Base-by-base conservation (phyloP, 2,113 vertebrate genomes). In the Pardalotus punctatus region DNA sequence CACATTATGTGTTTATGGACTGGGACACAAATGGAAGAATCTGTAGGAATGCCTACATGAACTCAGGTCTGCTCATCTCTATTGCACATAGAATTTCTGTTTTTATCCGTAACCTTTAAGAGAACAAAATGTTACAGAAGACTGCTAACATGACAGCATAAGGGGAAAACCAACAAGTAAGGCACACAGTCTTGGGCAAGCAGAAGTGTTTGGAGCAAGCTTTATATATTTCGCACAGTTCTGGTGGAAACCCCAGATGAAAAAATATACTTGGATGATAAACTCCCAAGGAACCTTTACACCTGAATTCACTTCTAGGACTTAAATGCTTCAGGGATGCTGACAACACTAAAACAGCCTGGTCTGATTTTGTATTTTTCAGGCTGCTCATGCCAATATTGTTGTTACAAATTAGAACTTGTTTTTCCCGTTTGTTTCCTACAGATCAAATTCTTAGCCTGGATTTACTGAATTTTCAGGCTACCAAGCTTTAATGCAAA, bases 121-220 rank as follows among this genome's bases (percentile, higher is more conserved):
- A 79, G 90, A 97, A 94, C 81, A 86, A 93, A 95, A 96, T 94
- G 94, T 93, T 97, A 94, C 90, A 97, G 95, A 97, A 89, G 94
- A 77, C 89, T 94, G 76, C 62, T 65, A 95, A 77, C 31, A 58
- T 21, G 87, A 79, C 18, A 91, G 91, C 72, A 78, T 36, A 92
- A 81, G 56, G 62, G 65, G 88, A 69, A 91, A 86, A 86, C 82
- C 73, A 92, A 86, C 53, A 88, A 70, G 33, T 33, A 87, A 97
- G 83, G 76, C 78, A 88, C 54, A 61, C 10, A 72, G 79, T 42
- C 72, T 45, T 76, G 88, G 90, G 57, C 73, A 95, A 84, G 74
- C 72, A 89, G 77, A 86, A 87, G 72, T 43, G 64, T 82, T 89
- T 87, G 78, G 31, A 94, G 88, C 82, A 95, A 94, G 62, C 67